Evolutionary conservation across 2,888 invertebrate species (phyloP).

Genomic region (Epinotia brunnichana): DNA sequence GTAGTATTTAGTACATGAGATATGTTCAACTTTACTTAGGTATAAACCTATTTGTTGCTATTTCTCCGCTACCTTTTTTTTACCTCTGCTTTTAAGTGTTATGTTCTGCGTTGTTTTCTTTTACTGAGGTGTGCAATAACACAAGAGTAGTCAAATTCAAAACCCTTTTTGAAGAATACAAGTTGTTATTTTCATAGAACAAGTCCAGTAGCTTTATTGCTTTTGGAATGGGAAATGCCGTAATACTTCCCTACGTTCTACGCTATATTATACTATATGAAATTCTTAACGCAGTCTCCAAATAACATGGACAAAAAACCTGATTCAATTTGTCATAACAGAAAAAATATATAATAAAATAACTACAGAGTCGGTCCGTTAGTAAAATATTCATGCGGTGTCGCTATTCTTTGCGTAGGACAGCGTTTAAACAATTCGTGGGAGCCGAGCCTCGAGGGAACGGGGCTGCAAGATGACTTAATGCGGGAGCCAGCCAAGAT

Average conservation of each 20-base stretch:
- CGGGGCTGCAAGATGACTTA: background rate
- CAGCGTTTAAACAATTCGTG: constrained; percentile 27
- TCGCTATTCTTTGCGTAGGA: constrained; percentile 42
- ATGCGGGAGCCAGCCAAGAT: background rate
- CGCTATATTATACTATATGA: background rate
- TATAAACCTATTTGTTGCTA: too few species aligned
- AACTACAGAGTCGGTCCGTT: constrained; percentile 1
- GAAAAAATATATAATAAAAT: constrained; percentile 1
- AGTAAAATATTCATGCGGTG: constrained; percentile 37
- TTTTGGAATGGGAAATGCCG: background rate
- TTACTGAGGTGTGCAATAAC: too few species aligned
- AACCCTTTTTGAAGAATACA: too few species aligned
- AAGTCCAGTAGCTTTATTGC: too few species aligned
- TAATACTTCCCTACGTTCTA: background rate
- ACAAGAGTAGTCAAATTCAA: too few species aligned
- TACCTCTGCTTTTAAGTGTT: too few species aligned
- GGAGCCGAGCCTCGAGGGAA: constrained; percentile 19
- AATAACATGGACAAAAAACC: constrained; percentile 2
- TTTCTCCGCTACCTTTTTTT: too few species aligned
- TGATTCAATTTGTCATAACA: constrained; percentile 15
- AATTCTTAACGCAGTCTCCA: background rate
- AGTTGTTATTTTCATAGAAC: too few species aligned
- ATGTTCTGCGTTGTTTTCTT: too few species aligned
- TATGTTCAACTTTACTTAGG: too few species aligned
- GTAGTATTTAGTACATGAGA: too few species aligned